Evolutionary conservation across 1,140 invertebrate genomes (phyloP).

Genomic region (Tetramorium parvispinum): DNA sequence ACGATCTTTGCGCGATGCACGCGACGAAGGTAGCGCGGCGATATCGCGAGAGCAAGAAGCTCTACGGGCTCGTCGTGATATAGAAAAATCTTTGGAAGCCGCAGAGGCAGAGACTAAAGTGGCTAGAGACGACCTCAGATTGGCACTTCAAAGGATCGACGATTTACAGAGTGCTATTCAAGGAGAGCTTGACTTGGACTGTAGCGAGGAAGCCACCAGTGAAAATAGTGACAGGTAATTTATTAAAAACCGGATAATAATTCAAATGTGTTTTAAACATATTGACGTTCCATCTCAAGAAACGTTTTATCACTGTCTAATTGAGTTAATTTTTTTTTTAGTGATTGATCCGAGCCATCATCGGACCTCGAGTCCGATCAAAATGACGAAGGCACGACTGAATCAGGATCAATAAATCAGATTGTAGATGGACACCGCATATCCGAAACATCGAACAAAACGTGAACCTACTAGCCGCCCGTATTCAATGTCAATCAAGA

Average conservation of each 20-base stretch:
- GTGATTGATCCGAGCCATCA: conserved; percentile 82
- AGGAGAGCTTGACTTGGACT: conserved; percentile 88
- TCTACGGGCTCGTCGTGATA: conserved; percentile 88
- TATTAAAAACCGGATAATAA: conserved; percentile 3
- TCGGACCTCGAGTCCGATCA: conserved; percentile 78
- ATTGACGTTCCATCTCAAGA: neutral
- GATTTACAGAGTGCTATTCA: conserved; percentile 95
- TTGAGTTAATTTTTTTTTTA: conserved; percentile 63
- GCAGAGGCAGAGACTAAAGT: conserved; percentile 88
- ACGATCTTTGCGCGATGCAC: conserved; percentile 89
- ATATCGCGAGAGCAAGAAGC: conserved; percentile 91
- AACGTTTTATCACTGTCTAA: neutral
- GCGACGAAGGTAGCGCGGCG: conserved; percentile 89
- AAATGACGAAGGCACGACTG: conserved; percentile 69
- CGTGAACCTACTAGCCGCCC: neutral
- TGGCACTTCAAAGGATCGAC: conserved; percentile 93
- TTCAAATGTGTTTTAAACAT: neutral
- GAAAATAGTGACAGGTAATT: conserved; percentile 88
- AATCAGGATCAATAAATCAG: conserved; percentile 56
- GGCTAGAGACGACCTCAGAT: conserved; percentile 90
- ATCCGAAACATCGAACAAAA: conserved; percentile 41
- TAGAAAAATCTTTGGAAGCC: conserved; percentile 90
- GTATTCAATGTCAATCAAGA: conserved; percentile 4
- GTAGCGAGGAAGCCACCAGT: conserved; percentile 86
- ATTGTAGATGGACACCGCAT: conserved; percentile 16